phyloP scores from a whole-genome alignment of 2,888 invertebrate genomes.

The Adela reaumurella region DNA sequence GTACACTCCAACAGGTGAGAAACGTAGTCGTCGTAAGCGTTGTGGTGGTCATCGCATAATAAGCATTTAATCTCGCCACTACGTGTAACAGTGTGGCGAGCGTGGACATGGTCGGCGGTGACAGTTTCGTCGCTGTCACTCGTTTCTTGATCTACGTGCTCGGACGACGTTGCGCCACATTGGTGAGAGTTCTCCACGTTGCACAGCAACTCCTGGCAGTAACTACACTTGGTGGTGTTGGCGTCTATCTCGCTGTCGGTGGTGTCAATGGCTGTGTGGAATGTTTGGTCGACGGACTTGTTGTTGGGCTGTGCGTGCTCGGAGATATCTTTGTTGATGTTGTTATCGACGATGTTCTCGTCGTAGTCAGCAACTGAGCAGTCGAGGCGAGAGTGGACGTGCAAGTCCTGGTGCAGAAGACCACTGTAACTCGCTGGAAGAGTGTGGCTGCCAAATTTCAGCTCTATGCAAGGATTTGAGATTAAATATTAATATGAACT shows the following conservation, averaged over 20 bases:
- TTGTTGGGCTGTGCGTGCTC: slow-evolving; percentile 16
- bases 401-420: slow-evolving; percentile 37
- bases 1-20: slow-evolving; percentile 42
- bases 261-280: slow-evolving; percentile 47
- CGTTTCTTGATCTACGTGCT: slow-evolving; percentile 30
- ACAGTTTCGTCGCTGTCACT: slow-evolving; percentile 14
- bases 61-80: slow-evolving; percentile 30
- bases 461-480: slow-evolving; percentile 1
- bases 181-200: background rate
- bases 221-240: slow-evolving; percentile 45
- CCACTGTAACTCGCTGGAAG: slow-evolving; percentile 29
- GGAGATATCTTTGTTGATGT: slow-evolving; percentile 34
- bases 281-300: slow-evolving; percentile 27
- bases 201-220: slow-evolving; percentile 25
- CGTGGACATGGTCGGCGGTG: slow-evolving; percentile 6
- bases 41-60: slow-evolving; percentile 40
- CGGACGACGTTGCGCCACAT: slow-evolving; percentile 20
- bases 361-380: slow-evolving; percentile 12
- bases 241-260: slow-evolving; percentile 49
- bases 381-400: slow-evolving; percentile 31
- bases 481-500: background rate
- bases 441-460: background rate
- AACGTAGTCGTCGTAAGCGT: slow-evolving; percentile 37
- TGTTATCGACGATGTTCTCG: slow-evolving; percentile 24
- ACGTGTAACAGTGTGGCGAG: background rate